A percentile compares a stretch with the other conserved stretches of the same genome.
These are phyloP conservation scores for Bombyx mori DNA, from an alignment of 1,140 invertebrate genomes.

Conservation along the genomic window DNA sequence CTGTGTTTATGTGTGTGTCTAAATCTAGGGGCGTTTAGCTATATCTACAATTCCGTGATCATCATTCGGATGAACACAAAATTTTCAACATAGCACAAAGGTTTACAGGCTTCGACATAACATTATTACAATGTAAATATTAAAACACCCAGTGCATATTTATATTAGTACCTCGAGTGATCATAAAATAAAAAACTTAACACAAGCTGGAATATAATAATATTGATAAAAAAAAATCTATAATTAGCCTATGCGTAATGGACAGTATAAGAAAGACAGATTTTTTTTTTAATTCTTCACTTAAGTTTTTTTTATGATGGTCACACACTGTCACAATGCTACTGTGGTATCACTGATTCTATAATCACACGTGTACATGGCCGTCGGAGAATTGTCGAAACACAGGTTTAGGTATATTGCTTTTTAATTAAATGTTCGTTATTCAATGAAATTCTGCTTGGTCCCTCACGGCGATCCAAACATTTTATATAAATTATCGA, in stretches of 20 bases:
- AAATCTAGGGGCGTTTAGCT: conserved; percentile 63
- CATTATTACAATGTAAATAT: conserved; percentile 24
- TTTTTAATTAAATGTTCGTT: no score
- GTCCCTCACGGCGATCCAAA: no score
- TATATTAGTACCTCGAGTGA: conserved; percentile 51
- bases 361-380: no score
- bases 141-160: conserved; percentile 52
- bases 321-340: not conserved
- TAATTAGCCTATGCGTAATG: conserved; percentile 41
- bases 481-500: no score
- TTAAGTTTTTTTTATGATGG: conserved; percentile 2
- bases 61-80: conserved; percentile 47
- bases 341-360: no score
- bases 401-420: no score
- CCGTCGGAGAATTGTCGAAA: no score
- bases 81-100: conserved; percentile 52
- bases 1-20: conserved; percentile 21
- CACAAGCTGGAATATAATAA: conserved; percentile 36
- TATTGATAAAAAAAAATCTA: conserved; percentile 3
- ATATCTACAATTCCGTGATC: conserved; percentile 68
- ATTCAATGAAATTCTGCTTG: no score
- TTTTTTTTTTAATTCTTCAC: not conserved
- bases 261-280: conserved; percentile 20
- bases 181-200: conserved; percentile 32
- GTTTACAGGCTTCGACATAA: conserved; percentile 23